Conservation (phyloP, 2,888 invertebrate genomes). For the Meloe dianella region DNA sequence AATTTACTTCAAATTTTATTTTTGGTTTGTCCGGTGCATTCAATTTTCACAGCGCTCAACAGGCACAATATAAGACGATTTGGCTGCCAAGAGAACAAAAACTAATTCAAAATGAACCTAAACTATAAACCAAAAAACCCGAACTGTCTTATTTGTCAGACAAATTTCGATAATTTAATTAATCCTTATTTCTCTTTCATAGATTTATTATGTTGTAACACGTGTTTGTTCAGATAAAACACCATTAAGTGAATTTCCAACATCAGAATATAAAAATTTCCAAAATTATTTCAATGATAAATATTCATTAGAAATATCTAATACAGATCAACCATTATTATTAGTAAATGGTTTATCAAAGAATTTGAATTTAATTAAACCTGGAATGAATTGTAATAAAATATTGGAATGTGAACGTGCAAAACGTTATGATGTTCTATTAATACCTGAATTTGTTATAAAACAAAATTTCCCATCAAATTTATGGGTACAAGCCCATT, state of each 20-base stretch:
- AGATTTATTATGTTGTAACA: constrained; percentile 68
- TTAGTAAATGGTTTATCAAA: constrained; percentile 75
- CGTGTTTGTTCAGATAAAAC: constrained; percentile 70
- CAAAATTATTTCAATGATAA: constrained; percentile 77
- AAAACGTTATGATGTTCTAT: constrained; percentile 64
- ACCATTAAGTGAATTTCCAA: constrained; percentile 72
- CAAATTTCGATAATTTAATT: no score
- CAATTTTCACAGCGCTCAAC: no score
- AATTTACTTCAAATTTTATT: no score
- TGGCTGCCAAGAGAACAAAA: no score
- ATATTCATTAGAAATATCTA: constrained; percentile 71
- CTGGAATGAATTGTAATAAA: constrained; percentile 58
- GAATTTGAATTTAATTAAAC: constrained; percentile 67
- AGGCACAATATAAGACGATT: no score
- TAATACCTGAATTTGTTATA: constrained; percentile 88
- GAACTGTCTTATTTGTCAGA: no score
- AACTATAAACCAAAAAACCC: no score
- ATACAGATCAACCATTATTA: constrained; percentile 76
- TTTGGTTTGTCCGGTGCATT: no score
- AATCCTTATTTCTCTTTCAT: no score
- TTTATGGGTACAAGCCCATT: constrained; percentile 84
- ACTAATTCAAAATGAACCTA: no score
- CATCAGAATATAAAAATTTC: constrained; percentile 67
- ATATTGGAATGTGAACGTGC: constrained; percentile 57
- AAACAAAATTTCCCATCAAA: constrained; percentile 73